Evolutionary conservation across 2,888 invertebrate species (phyloP), one percentile per base, ranked within the genome.

Genomic region (Synergus japonicus): DNA sequence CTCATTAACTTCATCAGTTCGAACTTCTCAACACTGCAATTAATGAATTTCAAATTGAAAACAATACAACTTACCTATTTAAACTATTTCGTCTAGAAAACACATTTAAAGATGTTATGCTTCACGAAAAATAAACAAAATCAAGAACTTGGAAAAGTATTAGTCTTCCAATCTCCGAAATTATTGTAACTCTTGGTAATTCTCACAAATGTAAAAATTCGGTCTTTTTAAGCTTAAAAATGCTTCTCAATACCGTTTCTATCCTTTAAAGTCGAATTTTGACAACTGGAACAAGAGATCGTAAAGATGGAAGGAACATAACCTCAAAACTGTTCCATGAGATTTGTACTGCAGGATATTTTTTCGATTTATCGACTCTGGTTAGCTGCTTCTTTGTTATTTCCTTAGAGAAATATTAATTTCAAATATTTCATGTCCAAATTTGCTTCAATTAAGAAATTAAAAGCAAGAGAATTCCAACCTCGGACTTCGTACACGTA

Each of bases 251-350:
- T 67, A 13, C 22, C 43, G 13, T 22, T 46, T 13, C 18, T 18
- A 13, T 29, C 22, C 18, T 22, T 69, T 69, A 69, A 15, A 29
- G 46, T 18, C 22, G 46, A 69, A n/a, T 69, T 69, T 69, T 69
- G 69, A 69, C 69, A 49, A 69, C 37, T 49, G 13, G 22, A 29
- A 44, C 8, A 69, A n/a, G n/a, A 29, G 69, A 69, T 49, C 46
- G 49, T 49, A 49, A 69, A 49, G 49, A 37, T 37, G 29, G 8
- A 29, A 10, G 1, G 13, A 69, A 69, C 69, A 69, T 69, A 69
- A 69, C 69, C 69, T 69, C 46, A 69, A 69, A 69, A 69, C 12
- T 46, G n/a, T 13, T 13, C 1, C 29, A 49, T 10, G 15, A n/a
- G 29, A 69, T 69, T 69, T 69, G 22, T 69, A 29, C 49, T 66